Evolutionary conservation across 2,797 vertebrate genomes (phyloP), one percentile per base, ranked within the genome.

Genomic region (Melanotaenia boesemani): DNA sequence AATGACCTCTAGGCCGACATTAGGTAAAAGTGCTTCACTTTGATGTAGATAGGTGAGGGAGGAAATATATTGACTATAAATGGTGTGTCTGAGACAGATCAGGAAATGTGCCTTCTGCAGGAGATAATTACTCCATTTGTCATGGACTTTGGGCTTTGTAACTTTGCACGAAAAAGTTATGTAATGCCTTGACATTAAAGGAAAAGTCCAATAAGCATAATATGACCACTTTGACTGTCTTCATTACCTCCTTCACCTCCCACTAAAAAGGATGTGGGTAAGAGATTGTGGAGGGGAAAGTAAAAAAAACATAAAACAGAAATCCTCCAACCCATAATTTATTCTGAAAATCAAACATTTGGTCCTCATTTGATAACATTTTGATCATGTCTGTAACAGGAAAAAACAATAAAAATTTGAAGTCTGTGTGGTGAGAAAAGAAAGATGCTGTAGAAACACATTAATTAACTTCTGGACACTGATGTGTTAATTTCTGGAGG

Each of bases 401-500:
- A n/a, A 50, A 50, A 9, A 8, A 50, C 16, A 18, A 46, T 18
- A 48, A 48, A 44, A 46, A 46, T 18, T 6, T 46, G 16, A 46
- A 4, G 18, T 46, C 41, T 16, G 2, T 46, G 39, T 41, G 39
- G 15, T 46, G 41, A 46, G 12, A 46, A 46, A 46, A 46, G 4
- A 46, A 46, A 46, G 41, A 6, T 15, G 13, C 41, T 15, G 2
- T 46, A 16, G 41, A 16, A 46, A 41, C 39, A 41, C 39, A 2
- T 41, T 41, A 41, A 13, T 4, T 6, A 18, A 46, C 41, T 16
- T 18, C 16, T 46, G 5, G 5, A 10, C 15, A 18, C 18, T 44
- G 6, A 44, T 12, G 18, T 16, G 80, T 61, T 68, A 0, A 60
- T 72, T 68, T 44, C 41, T 44, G 41, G 16, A 6, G 41, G 15